phyloP scores from a whole-genome alignment of 2,113 vertebrate genomes.

The Pongo pygmaeus region DNA sequence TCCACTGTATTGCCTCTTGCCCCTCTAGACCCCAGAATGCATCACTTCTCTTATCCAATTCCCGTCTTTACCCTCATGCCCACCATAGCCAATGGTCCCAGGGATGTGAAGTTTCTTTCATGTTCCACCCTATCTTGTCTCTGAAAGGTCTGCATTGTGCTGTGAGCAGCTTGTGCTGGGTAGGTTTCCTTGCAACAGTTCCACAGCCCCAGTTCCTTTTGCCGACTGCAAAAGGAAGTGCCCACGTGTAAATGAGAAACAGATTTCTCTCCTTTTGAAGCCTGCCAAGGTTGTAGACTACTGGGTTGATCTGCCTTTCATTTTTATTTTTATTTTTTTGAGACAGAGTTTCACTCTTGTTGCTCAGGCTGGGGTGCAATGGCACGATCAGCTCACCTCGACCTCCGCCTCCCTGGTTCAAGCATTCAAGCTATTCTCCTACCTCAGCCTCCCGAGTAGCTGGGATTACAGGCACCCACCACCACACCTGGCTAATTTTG shows the following conservation, averaged over 20 bases:
- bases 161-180: no score
- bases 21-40: background rate
- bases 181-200: background rate
- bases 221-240: background rate
- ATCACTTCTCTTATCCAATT: background rate
- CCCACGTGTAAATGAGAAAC: conserved; percentile 34
- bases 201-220: no score
- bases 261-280: conserved; percentile 28
- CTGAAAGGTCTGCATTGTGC: background rate
- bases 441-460: no score
- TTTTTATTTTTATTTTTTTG: no score
- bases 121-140: background rate
- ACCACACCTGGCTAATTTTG: no score
- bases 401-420: no score
- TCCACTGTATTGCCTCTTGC: background rate
- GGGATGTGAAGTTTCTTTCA: background rate
- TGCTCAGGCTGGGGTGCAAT: no score
- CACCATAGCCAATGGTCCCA: background rate
- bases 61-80: background rate
- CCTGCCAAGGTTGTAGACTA: background rate
- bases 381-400: no score
- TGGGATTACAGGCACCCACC: no score
- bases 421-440: no score
- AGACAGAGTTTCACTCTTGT: no score
- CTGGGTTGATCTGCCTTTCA: background rate